Evolutionary conservation across 2,113 vertebrate species (phyloP).

Genomic region (Pycnonotus jocosus): DNA sequence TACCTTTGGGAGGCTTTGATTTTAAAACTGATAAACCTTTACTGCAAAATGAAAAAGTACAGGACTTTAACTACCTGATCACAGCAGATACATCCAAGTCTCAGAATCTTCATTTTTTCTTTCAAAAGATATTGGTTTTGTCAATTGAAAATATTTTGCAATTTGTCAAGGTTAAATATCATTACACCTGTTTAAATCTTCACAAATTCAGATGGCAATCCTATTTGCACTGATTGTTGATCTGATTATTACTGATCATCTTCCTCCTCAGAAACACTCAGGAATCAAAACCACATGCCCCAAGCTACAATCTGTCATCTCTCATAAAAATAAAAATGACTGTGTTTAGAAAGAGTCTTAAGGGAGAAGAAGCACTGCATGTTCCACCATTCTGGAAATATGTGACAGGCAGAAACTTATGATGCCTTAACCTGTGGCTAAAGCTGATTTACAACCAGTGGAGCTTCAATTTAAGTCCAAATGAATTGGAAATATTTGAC

Average conservation of each 20-base stretch:
- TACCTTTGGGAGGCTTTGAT: background rate
- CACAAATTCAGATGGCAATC: background rate
- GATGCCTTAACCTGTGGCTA: background rate
- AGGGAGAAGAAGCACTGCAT: background rate
- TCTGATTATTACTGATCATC: background rate
- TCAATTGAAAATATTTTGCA: background rate
- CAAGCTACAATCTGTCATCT: background rate
- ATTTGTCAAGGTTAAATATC: background rate
- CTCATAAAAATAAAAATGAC: background rate
- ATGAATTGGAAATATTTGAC: background rate
- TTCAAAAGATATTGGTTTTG: background rate
- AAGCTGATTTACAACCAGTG: slow-evolving; percentile 18
- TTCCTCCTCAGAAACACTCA: background rate
- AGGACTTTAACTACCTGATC: background rate
- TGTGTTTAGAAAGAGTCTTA: background rate
- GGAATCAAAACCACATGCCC: slow-evolving; percentile 19
- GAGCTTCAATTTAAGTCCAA: slow-evolving; percentile 19
- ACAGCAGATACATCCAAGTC: background rate
- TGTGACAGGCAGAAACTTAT: background rate
- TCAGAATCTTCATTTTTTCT: background rate
- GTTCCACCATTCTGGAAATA: background rate
- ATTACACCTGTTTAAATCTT: background rate
- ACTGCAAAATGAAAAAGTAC: background rate
- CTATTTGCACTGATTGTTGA: background rate
- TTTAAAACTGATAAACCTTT: background rate